phyloP scores from a whole-genome alignment of 92 coral and sea anemone genomes.

The Plumapathes pennacea region DNA sequence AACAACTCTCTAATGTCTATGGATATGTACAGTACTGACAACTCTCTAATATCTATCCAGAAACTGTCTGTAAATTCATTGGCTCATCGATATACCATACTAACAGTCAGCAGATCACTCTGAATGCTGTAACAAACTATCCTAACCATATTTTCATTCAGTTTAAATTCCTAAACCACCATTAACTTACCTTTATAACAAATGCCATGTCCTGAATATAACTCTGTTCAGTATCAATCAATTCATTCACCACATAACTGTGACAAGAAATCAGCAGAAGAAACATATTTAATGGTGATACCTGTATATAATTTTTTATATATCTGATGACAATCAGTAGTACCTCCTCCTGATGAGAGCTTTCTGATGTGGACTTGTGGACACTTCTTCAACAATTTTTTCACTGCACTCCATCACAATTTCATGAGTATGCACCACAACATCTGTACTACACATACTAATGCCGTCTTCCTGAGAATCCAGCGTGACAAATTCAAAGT shows the following conservation, averaged over 20 bases:
- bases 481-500: constrained; percentile 65
- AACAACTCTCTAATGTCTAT: no score
- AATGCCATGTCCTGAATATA: constrained; percentile 77
- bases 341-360: constrained; percentile 76
- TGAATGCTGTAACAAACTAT: no score
- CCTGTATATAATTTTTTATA: neutral
- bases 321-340: neutral
- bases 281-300: no score
- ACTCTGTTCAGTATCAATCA: constrained; percentile 83
- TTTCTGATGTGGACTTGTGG: constrained; percentile 56
- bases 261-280: neutral
- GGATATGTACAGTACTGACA: no score
- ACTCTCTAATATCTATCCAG: no score
- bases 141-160: no score
- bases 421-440: constrained; percentile 58
- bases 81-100: no score
- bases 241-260: constrained; percentile 83
- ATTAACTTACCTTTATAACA: constrained; percentile 68
- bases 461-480: constrained; percentile 58
- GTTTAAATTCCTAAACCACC: no score
- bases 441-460: constrained; percentile 59
- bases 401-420: constrained; percentile 64
- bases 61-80: no score
- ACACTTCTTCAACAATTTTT: constrained; percentile 53
- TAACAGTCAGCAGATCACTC: no score